Conservation (phyloP, 2,113 vertebrate species). For the Carassius gibelio region DNA sequence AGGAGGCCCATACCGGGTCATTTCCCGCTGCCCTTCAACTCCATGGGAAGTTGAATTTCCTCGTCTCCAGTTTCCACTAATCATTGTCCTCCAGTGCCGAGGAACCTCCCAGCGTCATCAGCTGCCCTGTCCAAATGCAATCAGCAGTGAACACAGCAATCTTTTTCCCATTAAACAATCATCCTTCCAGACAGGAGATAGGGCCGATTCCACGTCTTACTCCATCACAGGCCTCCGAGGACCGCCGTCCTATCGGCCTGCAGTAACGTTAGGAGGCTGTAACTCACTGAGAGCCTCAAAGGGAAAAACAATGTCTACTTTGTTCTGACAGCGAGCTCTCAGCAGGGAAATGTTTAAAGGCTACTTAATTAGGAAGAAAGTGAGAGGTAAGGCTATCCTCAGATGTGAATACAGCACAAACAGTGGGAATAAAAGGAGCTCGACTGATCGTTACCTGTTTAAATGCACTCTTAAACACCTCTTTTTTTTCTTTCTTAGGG, state of each 20-base stretch:
- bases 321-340: conserved; percentile 65
- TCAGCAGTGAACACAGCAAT: conserved; percentile 80
- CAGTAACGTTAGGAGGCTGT: conserved; percentile 62
- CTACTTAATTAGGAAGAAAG: conserved; percentile 67
- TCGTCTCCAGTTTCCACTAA: conserved; percentile 81
- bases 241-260: conserved; percentile 58
- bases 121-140: conserved; percentile 75
- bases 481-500: background rate
- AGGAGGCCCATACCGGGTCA: conserved; percentile 68
- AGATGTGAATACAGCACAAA: conserved; percentile 56
- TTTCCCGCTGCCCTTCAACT: conserved; percentile 57
- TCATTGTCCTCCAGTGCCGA: conserved; percentile 69
- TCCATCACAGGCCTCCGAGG: conserved; percentile 75
- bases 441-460: conserved; percentile 57
- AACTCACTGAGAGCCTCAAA: conserved; percentile 61
- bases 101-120: conserved; percentile 78
- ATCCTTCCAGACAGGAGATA: conserved; percentile 71
- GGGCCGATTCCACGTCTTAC: conserved; percentile 74
- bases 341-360: conserved; percentile 67
- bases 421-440: conserved; percentile 54
- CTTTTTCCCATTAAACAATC: conserved; percentile 80
- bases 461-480: conserved; percentile 26
- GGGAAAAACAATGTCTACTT: conserved; percentile 68
- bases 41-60: conserved; percentile 74
- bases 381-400: conserved; percentile 61